Evolutionary conservation across 2,888 invertebrate species (phyloP).

Genomic region (Clepsis dumicolana): DNA sequence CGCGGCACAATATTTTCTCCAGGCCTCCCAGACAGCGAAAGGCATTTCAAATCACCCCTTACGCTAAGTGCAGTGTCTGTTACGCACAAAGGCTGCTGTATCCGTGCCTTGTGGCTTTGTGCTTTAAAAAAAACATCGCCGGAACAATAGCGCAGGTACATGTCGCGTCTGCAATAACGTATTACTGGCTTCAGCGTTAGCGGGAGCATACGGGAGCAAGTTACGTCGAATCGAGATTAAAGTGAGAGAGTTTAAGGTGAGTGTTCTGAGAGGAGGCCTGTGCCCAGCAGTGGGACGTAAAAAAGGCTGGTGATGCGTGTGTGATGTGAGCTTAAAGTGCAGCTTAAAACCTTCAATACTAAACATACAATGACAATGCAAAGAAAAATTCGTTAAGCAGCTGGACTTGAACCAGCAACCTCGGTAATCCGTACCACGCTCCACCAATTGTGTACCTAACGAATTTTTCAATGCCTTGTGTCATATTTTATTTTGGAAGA

Average conservation of each 20-base stretch:
- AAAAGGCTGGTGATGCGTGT: no score
- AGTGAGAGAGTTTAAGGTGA: not conserved
- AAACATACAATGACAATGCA: no score
- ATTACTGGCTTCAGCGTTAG: constrained; percentile 51
- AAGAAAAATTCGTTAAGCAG: no score
- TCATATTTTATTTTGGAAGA: no score
- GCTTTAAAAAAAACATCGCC: constrained; percentile 73
- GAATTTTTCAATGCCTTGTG: no score
- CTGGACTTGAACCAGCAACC: no score
- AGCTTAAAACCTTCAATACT: no score
- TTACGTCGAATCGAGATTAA: not conserved
- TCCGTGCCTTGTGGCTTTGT: constrained; percentile 81
- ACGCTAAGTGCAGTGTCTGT: constrained; percentile 61
- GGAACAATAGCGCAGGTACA: constrained; percentile 69
- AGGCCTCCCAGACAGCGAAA: constrained; percentile 5
- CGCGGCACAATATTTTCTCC: not conserved
- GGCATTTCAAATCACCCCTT: constrained; percentile 24
- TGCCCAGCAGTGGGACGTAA: no score
- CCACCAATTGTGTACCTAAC: no score
- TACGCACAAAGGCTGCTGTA: constrained; percentile 60
- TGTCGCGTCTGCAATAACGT: constrained; percentile 63
- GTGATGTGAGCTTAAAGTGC: no score
- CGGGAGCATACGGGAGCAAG: constrained; percentile 8
- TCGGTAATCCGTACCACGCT: no score
- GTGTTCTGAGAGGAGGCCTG: no score